phyloP scores from a whole-genome alignment of 2,888 invertebrate genomes.

The Cryptocephalus primarius region DNA sequence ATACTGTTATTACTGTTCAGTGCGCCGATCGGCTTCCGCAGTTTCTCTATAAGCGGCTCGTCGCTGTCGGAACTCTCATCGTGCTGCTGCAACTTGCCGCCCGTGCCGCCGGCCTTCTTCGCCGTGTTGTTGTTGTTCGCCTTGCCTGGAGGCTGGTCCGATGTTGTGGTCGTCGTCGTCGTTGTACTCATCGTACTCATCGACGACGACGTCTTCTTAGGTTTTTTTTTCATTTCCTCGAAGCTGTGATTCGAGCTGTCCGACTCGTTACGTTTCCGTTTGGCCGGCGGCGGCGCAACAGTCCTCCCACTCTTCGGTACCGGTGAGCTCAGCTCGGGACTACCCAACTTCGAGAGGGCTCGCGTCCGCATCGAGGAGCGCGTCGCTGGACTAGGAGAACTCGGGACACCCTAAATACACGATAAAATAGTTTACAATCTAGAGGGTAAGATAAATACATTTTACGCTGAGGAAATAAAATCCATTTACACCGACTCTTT shows the following conservation, averaged over 20 bases:
- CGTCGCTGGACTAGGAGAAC: slow-evolving; percentile 35
- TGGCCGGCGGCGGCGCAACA: slow-evolving; percentile 28
- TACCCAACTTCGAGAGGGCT: slow-evolving; percentile 56
- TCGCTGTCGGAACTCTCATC: slow-evolving; percentile 71
- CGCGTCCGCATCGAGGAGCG: slow-evolving; percentile 49
- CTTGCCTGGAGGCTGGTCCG: slow-evolving; percentile 1
- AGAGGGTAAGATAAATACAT: background rate
- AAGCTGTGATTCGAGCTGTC: slow-evolving; percentile 58
- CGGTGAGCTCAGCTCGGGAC: slow-evolving; percentile 42
- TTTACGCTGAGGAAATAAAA: background rate
- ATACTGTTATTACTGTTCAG: slow-evolving; percentile 13
- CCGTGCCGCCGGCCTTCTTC: slow-evolving; percentile 22
- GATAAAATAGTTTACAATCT: background rate
- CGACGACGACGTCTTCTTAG: slow-evolving; percentile 43
- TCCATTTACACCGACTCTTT: too few species aligned
- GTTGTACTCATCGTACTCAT: slow-evolving; percentile 26
- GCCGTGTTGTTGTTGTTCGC: slow-evolving; percentile 18
- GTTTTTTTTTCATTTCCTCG: slow-evolving; percentile 30
- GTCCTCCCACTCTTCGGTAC: background rate
- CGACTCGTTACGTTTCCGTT: slow-evolving; percentile 69
- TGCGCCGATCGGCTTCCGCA: slow-evolving; percentile 37
- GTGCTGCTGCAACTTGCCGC: slow-evolving; percentile 15
- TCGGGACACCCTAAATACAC: slow-evolving; percentile 14
- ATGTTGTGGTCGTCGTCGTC: slow-evolving; percentile 33
- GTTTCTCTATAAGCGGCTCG: slow-evolving; percentile 67